Base-by-base conservation (phyloP, 2,888 invertebrate genomes). In the Pecten maximus region DNA sequence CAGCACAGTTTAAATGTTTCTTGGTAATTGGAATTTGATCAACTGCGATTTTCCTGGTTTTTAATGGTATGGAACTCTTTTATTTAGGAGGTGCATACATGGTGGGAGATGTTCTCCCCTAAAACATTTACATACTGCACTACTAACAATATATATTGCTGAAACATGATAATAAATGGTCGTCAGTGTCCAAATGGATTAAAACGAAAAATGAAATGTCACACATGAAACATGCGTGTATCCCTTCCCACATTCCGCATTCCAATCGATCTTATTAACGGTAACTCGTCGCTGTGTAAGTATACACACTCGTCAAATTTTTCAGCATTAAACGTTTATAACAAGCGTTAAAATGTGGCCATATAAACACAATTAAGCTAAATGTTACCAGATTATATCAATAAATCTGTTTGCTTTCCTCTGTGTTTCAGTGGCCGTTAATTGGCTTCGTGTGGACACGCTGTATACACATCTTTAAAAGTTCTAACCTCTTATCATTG, bases 321-420 rank as follows among this genome's bases (percentile, higher is more conserved):
- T 54, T 54, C 54, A 54, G 35, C 74, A 35, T 35, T 23, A 74
- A 74, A 8, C 74, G 10, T 35, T 74, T 74, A 74, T 28, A 1
- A 54, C 0, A 54, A 54, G 6, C 54, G 54, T n/a, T 74, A 35
- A 35, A 23, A 74, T 23, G 23, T 28, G 74, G 74, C 15, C 74
- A 74, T 8, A 74, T 74, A 28, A 74, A 74, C 35, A 74, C 74
- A 74, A 74, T 74, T 74, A 74, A 74, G 35, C 10, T 74, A 74
- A 74, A 74, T 35, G 35, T 12, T 74, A 35, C 28, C 74, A 74
- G 74, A 74, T 74, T 74, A 28, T 74, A 16, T 74, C 74, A 74
- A 74, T 74, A 74, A 2, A 35, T 10, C 1, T 74, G 35, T 74
- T 74, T 74, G 35, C 35, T 19, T 12, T 74, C 35, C 74, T 74